phyloP scores from a whole-genome alignment of 2,113 vertebrate genomes.

The Neotragus moschatus region DNA sequence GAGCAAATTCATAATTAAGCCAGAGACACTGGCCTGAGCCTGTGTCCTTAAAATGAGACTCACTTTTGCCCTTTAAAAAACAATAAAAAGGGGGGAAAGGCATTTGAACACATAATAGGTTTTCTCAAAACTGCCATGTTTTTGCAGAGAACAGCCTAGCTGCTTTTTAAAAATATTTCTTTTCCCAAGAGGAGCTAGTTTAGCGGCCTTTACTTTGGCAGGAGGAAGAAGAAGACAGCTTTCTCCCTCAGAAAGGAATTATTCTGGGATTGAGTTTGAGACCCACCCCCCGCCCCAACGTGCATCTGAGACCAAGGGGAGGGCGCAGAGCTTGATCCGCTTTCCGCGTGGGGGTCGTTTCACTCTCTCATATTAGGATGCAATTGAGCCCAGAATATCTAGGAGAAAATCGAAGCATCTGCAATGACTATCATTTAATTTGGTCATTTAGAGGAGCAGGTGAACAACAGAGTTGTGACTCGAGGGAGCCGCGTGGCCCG shows the following conservation, averaged over 20 bases:
- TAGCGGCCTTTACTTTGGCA: conserved; percentile 28
- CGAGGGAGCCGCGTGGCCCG: not conserved
- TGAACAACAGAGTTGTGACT: not conserved
- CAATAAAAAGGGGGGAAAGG: not conserved
- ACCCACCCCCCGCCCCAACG: not conserved
- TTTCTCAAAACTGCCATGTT: conserved; percentile 64
- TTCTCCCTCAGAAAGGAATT: not conserved
- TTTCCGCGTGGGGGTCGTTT: not conserved
- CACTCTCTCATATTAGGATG: not conserved
- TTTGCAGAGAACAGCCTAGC: conserved; percentile 4
- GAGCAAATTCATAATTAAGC: conserved; percentile 61
- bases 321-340: not conserved
- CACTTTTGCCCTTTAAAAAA: conserved; percentile 13
- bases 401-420: conserved; percentile 7
- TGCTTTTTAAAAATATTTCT: not conserved
- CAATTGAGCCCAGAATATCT: conserved; percentile 26
- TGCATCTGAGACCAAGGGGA: not conserved
- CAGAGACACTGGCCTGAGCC: not conserved
- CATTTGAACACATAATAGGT: conserved; percentile 31
- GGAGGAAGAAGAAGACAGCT: not conserved
- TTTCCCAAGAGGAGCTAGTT: not conserved
- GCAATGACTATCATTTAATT: conserved; percentile 43
- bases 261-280: not conserved
- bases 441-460: not conserved
- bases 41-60: conserved; percentile 12